Conservation (phyloP, 2,113 vertebrate species). For the Hemibagrus wyckioides region DNA sequence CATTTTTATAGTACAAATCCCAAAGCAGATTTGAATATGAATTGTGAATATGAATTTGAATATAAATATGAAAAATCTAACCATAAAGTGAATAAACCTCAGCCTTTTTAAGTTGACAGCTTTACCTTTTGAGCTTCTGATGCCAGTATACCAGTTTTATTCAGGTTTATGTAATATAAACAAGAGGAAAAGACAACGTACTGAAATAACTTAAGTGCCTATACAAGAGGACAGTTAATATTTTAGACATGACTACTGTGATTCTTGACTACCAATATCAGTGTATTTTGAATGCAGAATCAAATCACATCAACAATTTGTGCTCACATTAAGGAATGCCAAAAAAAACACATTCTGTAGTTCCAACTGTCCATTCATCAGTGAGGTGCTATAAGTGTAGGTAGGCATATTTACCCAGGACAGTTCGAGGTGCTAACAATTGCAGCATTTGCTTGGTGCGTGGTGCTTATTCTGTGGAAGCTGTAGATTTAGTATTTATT, state of each 20-base stretch:
- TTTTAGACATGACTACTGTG: constrained; percentile 9
- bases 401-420: constrained; percentile 4
- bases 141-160: background rate
- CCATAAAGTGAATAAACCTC: background rate
- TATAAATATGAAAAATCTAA: background rate
- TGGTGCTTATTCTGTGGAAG: constrained; percentile 15
- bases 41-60: too few relatives aligned
- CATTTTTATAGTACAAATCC: constrained; percentile 15
- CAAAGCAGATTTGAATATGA: background rate
- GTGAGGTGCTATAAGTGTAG: background rate
- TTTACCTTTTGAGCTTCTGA: background rate
- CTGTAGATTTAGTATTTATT: constrained; percentile 35
- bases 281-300: background rate
- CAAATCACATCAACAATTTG: background rate
- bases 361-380: background rate
- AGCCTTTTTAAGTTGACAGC: constrained; percentile 1
- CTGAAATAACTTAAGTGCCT: constrained; percentile 28
- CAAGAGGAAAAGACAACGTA: background rate
- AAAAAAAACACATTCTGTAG: background rate
- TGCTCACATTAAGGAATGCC: background rate
- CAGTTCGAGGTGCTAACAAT: constrained; percentile 28
- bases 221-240: background rate
- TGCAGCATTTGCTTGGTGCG: constrained; percentile 3
- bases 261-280: background rate
- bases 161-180: background rate